Conservation (phyloP, 2,797 vertebrate genomes). For the Distichodus sexfasciatus region DNA sequence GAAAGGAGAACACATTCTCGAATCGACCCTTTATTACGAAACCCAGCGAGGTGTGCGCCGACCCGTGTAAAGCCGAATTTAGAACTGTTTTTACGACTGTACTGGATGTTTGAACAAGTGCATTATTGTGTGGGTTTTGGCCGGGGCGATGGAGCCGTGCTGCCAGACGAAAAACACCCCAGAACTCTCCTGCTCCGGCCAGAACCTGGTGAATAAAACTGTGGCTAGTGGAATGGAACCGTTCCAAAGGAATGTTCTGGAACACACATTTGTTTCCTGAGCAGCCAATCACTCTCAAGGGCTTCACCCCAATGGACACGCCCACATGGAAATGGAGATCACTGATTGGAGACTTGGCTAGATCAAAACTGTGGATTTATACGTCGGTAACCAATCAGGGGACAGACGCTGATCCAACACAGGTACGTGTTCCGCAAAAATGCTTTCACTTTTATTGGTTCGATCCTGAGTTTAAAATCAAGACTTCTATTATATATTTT, state of each 20-base stretch:
- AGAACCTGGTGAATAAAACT: slow-evolving; percentile 48
- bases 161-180: slow-evolving; percentile 66
- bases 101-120: slow-evolving; percentile 75
- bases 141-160: slow-evolving; percentile 56
- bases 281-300: slow-evolving; percentile 65
- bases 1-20: slow-evolving; percentile 6
- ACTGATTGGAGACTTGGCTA: slow-evolving; percentile 30
- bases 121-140: slow-evolving; percentile 65
- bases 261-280: slow-evolving; percentile 43
- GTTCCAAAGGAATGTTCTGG: too few relatives aligned
- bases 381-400: slow-evolving; percentile 48
- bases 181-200: too few relatives aligned
- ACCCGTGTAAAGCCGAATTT: background rate
- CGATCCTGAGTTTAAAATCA: too few relatives aligned
- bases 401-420: slow-evolving; percentile 49
- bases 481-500: too few relatives aligned
- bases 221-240: slow-evolving; percentile 53
- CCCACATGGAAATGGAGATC: slow-evolving; percentile 33
- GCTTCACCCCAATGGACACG: slow-evolving; percentile 44
- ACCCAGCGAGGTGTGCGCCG: background rate
- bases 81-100: slow-evolving; percentile 55
- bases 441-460: too few relatives aligned
- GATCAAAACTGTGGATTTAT: slow-evolving; percentile 41
- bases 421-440: slow-evolving; percentile 67
- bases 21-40: background rate